These are phyloP conservation scores for Drosophila barbarae DNA, from an alignment of 2,888 invertebrate genomes.

Conservation along the genomic window DNA sequence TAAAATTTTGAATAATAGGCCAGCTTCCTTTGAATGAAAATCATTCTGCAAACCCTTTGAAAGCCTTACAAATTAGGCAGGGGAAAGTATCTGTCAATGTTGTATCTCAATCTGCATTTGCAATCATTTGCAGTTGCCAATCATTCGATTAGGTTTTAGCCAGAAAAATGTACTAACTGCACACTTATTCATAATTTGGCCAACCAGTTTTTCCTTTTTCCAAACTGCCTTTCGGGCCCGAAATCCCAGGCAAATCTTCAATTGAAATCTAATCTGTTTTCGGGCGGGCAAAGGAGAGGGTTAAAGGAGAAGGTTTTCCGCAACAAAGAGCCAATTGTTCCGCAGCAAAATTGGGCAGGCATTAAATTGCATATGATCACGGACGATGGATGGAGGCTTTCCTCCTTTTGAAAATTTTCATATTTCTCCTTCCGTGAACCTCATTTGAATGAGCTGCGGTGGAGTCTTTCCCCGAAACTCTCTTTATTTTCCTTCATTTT, in stretches of 20 bases:
- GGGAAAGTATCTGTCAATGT: background rate
- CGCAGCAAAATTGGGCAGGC: slow-evolving; percentile 30
- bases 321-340: slow-evolving; percentile 33
- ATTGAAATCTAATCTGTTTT: slow-evolving; percentile 25
- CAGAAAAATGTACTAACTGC: slow-evolving; percentile 7
- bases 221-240: background rate
- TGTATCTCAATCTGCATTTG: background rate
- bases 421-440: slow-evolving; percentile 32
- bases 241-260: slow-evolving; percentile 22
- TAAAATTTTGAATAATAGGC: background rate
- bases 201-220: slow-evolving; percentile 7
- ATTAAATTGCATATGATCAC: slow-evolving; percentile 40
- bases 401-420: slow-evolving; percentile 12
- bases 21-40: background rate
- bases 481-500: slow-evolving; percentile 2
- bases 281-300: background rate
- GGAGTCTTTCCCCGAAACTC: background rate
- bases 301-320: slow-evolving; percentile 17
- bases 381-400: slow-evolving; percentile 22
- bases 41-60: background rate
- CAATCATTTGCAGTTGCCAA: slow-evolving; percentile 21
- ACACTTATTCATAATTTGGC: slow-evolving; percentile 33
- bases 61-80: background rate
- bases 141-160: slow-evolving; percentile 18
- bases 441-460: slow-evolving; percentile 23